These are phyloP conservation scores for Gymnogyps californianus DNA, from an alignment of 2,113 vertebrate species.

Conservation along the genomic window DNA sequence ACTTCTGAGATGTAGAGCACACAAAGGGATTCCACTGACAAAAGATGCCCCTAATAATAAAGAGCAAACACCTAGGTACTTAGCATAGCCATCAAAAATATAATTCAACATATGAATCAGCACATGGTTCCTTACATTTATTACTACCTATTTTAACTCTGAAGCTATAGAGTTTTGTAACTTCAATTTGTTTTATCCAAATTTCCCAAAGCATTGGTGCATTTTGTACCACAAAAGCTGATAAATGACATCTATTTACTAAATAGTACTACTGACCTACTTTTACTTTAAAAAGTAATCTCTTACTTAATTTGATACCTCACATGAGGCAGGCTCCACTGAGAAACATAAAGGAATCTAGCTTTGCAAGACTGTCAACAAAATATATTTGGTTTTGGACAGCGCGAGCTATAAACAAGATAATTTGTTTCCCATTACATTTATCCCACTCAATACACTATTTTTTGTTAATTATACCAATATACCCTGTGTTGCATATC, in stretches of 20 bases:
- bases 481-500: neutral
- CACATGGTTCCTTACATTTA: neutral
- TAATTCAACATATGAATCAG: neutral
- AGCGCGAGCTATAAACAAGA: neutral
- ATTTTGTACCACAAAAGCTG: neutral
- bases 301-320: neutral
- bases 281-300: neutral
- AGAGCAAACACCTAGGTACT: neutral
- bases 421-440: neutral
- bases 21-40: neutral
- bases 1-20: neutral
- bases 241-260: neutral
- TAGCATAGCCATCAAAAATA: neutral
- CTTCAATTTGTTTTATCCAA: neutral
- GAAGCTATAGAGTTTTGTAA: neutral
- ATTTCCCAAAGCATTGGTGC: neutral
- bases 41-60: neutral
- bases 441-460: neutral
- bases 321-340: neutral
- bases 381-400: neutral
- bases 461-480: neutral
- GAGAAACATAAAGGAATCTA: neutral
- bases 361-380: neutral
- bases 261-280: neutral
- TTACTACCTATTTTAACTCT: neutral